phyloP scores from a whole-genome alignment of 2,113 vertebrate genomes.

The Rhynchomys soricoides region DNA sequence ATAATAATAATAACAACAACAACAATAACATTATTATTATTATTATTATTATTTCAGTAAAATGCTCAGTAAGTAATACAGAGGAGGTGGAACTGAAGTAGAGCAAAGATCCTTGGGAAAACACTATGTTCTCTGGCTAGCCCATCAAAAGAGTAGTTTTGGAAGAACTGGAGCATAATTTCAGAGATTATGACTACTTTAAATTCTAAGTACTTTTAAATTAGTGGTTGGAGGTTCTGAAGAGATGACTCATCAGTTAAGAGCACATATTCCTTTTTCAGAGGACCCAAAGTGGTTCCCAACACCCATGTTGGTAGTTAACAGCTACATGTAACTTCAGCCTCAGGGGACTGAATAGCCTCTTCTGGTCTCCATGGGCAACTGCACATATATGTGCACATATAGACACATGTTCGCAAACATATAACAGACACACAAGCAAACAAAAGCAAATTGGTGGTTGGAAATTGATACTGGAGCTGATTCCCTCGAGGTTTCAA shows the following conservation, averaged over 20 bases:
- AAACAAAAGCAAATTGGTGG: neutral
- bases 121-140: neutral
- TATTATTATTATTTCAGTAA: slow-evolving; percentile 10
- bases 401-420: neutral
- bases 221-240: neutral
- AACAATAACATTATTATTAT: too few relatives aligned
- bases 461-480: neutral
- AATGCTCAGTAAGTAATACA: neutral
- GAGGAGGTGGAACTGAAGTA: neutral
- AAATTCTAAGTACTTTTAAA: slow-evolving; percentile 28
- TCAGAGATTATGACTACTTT: slow-evolving; percentile 8
- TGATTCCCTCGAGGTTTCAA: neutral
- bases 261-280: neutral
- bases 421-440: neutral
- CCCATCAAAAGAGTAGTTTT: neutral
- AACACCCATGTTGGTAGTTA: neutral
- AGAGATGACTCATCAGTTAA: neutral
- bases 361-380: neutral
- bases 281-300: neutral
- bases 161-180: neutral
- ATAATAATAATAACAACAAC: too few relatives aligned
- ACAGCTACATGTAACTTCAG: neutral
- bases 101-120: neutral
- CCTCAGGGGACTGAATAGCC: too few relatives aligned
- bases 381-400: neutral